Base-by-base conservation (phyloP, 2,888 invertebrate species). In the Diachrysia chrysitis region DNA sequence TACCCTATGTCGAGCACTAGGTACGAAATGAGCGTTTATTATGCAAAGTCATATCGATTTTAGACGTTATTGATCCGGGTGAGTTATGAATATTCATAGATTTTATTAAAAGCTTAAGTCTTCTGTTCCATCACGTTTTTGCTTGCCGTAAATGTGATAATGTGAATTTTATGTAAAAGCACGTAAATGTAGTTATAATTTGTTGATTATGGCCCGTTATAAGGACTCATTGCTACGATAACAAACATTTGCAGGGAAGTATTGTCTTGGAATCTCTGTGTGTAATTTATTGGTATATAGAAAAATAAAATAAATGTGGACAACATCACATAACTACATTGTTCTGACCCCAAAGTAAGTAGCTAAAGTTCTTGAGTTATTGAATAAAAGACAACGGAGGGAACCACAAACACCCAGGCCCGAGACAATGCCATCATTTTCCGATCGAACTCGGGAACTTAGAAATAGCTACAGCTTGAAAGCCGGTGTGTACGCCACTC, bases 31-130 rank as follows among this genome's bases (percentile, higher is more conserved):
- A 29, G 29, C 59, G 54, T 46, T 54, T 57, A 65, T 60, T 75
- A 75, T 75, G 76, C 71, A 79, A 69, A 75, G 62, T n/a, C 29
- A 53, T 75, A 75, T 69, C 65, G 79, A 75, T 75, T 78, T 75
- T 78, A 55, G 59, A 56, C 57, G 58, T 56, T 78, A 69, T 69
- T 61, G 79, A 78, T 75, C 61, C 46, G 54, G 58, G 60, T 54
- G 56, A 58, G 35, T 63, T 37, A 58, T 74, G 46, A 74, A 74
- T 78, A 74, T 74, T 63, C 58, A 72, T 19, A 21, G 21, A 12
- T 51, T 51, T 51, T 42, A 59, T n/a, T 53, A 67, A 56, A 72
- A 37, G 53, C 48, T 61, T 42, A 32, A 76, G 54, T 46, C 46
- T 19, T 57, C 53, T 17, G 57, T 42, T 56, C 56, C 42, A 63